Evolutionary conservation across 2,113 vertebrate genomes (phyloP), one percentile per base, ranked within the genome.

Genomic region (Myotis brandtii): DNA sequence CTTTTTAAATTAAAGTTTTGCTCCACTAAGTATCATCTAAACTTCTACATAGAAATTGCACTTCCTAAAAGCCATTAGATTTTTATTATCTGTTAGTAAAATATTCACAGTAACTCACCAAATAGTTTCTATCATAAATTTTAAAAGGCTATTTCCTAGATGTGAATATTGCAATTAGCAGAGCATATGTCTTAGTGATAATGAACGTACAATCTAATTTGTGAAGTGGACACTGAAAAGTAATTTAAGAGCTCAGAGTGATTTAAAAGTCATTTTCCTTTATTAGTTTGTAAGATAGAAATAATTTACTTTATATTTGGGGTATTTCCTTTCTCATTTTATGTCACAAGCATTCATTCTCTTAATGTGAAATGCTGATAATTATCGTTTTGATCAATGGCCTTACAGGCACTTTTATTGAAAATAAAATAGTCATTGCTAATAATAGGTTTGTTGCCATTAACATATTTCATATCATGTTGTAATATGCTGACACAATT

Each of bases 261-360:
- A 93, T 94, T 98, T 98, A 89, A 96, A 97, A 97, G 2, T 70
- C 94, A 92, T 93, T 97, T 70, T 94, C 54, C 4, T 89, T 94
- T 95, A 92, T 96, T 97, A 88, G 94, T 94, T 77, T 88, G 1
- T 30, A 81, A 2, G 7, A 59, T 46, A 17, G 34, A 97, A 95
- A 67, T 85, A 84, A 34, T 72, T 94, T 64, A 5, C 0, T 86
- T 70, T 88, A 89, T 62, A 84, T 81, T 96, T 95, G 77, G 82
- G 46, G 75, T 48, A 84, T 86, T 91, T 89, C 46, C 40, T 86
- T 8, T 50, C 32, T 93, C 86, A 79, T 73, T 84, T 93, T 92
- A 86, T 14, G 16, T 75, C 25, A 67, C 48, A 93, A 93, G 37
- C 96, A 54, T 59, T 97, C 83, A 90, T 82, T 94, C 85, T 95